Evolutionary conservation across 2,797 vertebrate genomes (phyloP).

Genomic region (Apogon hyalosoma): DNA sequence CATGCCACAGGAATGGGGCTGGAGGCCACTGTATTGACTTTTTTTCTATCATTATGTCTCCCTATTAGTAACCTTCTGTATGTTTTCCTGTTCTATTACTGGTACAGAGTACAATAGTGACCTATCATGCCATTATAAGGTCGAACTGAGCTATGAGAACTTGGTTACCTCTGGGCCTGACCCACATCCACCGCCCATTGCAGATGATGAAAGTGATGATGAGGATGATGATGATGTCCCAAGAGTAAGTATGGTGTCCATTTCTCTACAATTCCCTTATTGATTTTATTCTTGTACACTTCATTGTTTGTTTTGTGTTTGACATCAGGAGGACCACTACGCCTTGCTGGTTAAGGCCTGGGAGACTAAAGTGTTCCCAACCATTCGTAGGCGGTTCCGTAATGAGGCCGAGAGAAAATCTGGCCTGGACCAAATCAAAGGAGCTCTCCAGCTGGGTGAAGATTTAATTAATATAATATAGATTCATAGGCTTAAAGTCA

Average conservation of each 20-base stretch:
- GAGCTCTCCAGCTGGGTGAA: slow-evolving; percentile 95
- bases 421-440: slow-evolving; percentile 98
- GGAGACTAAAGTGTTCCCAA: slow-evolving; percentile 99
- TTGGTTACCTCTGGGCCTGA: slow-evolving; percentile 95
- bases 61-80: slow-evolving; percentile 29
- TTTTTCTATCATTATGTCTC: slow-evolving; percentile 17
- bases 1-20: not conserved
- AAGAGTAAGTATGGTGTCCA: slow-evolving; percentile 81
- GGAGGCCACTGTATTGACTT: not conserved
- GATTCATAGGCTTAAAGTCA: too few relatives aligned
- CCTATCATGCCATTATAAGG: slow-evolving; percentile 94
- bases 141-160: slow-evolving; percentile 97
- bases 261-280: not conserved
- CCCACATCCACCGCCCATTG: slow-evolving; percentile 92
- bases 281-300: not conserved
- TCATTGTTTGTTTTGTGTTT: slow-evolving; percentile 22
- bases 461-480: slow-evolving; percentile 2
- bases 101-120: slow-evolving; percentile 95
- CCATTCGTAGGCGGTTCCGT: slow-evolving; percentile 96
- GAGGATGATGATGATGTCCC: slow-evolving; percentile 96
- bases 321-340: slow-evolving; percentile 94
- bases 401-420: slow-evolving; percentile 99
- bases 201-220: slow-evolving; percentile 97
- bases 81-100: slow-evolving; percentile 26
- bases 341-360: slow-evolving; percentile 97